A percentile compares a stretch with the other conserved stretches of the same genome.
Evolutionary conservation across 2,888 invertebrate genomes (phyloP).

Genomic region (Trichopria drosophilae): DNA sequence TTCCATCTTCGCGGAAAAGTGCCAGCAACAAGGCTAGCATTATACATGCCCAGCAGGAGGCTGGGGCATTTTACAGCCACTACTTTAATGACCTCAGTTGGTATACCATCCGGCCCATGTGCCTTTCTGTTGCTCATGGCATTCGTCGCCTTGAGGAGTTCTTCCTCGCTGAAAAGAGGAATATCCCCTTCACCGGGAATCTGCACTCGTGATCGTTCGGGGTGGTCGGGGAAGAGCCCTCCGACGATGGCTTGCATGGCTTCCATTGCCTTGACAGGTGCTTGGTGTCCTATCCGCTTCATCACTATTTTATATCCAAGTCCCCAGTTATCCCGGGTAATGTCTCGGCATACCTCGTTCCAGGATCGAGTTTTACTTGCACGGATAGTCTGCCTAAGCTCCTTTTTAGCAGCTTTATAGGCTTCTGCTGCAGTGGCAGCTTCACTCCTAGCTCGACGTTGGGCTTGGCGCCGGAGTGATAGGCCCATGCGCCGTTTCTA

Average conservation of each 20-base stretch:
- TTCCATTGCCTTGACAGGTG: not conserved
- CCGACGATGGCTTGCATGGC: not conserved
- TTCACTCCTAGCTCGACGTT: not conserved
- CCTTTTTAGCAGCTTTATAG: constrained; percentile 1
- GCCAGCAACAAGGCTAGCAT: constrained; percentile 18
- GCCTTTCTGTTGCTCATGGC: too few relatives aligned
- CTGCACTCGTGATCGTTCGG: not conserved
- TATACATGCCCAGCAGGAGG: constrained; percentile 25
- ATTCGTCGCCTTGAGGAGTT: too few relatives aligned
- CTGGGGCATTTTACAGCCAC: constrained; percentile 4
- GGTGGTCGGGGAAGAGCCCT: not conserved
- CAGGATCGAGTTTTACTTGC: constrained; percentile 5
- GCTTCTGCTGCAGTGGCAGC: not conserved
- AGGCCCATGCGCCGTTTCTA: not conserved
- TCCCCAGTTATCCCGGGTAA: constrained; percentile 7
- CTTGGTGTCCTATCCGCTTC: not conserved
- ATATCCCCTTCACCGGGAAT: too few relatives aligned
- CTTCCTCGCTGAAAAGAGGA: too few relatives aligned
- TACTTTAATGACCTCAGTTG: constrained; percentile 16
- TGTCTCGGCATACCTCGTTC: constrained; percentile 5
- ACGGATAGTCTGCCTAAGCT: not conserved
- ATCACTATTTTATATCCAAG: constrained; percentile 5
- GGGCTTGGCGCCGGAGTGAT: not conserved
- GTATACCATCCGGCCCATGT: constrained; percentile 9
- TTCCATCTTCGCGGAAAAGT: not conserved